Conservation (phyloP, 2,888 invertebrate species). For the Morinoia aosen region DNA sequence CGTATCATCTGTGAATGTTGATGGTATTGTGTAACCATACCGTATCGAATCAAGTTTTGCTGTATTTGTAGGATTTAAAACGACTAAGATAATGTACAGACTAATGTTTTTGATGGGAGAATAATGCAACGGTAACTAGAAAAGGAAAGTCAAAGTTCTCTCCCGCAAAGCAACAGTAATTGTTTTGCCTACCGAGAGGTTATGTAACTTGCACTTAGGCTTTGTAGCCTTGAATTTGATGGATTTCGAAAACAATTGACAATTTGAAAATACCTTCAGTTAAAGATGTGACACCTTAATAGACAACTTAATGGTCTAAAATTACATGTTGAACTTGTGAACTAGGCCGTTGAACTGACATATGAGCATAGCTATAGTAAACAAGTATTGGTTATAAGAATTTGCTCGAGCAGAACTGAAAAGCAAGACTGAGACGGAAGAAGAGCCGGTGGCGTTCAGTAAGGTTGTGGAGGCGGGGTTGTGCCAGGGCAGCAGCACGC, state of each 20-base stretch:
- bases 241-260: not conserved
- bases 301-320: not conserved
- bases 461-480: conserved; percentile 82
- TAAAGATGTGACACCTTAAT: not conserved
- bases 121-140: no score
- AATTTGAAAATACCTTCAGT: not conserved
- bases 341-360: not conserved
- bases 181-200: not conserved
- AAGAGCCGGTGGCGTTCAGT: conserved; percentile 69
- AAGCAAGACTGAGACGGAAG: not conserved
- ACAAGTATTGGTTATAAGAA: not conserved
- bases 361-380: not conserved
- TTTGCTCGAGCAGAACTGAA: not conserved
- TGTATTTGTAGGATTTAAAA: no score
- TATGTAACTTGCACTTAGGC: not conserved
- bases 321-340: not conserved
- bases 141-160: no score
- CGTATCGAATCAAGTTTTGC: no score
- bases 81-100: no score
- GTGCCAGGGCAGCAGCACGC: conserved; percentile 85
- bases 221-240: no score
- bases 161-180: not conserved
- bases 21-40: no score
- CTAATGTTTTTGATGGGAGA: no score
- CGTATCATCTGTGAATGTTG: no score